These are phyloP conservation scores for Eubucco bourcierii DNA, from an alignment of 2,113 vertebrate genomes.

Conservation along the genomic window DNA sequence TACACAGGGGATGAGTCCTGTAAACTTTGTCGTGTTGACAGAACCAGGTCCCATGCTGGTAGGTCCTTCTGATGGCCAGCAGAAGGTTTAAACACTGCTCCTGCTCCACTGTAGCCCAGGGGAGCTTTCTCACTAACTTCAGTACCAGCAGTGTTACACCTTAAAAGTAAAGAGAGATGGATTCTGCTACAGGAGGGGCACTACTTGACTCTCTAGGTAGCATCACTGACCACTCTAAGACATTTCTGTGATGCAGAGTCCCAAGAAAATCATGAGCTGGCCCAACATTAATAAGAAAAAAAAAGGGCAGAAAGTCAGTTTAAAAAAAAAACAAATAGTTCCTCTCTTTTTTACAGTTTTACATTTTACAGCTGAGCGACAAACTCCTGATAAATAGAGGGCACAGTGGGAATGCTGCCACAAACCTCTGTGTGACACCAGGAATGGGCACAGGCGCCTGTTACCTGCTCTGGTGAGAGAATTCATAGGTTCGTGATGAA, in stretches of 20 bases:
- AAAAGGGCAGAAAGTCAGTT: background rate
- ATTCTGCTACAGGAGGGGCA: background rate
- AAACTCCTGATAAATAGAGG: slow-evolving; percentile 29
- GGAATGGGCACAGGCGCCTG: background rate
- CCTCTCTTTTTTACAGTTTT: slow-evolving; percentile 13
- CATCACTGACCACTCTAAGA: background rate
- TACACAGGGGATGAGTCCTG: slow-evolving; percentile 31
- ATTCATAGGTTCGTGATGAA: slow-evolving; percentile 8
- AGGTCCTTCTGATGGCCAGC: slow-evolving; percentile 27
- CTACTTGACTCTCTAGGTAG: background rate
- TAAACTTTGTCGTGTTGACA: slow-evolving; percentile 54
- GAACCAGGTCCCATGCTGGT: slow-evolving; percentile 45
- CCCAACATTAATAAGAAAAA: slow-evolving; percentile 1
- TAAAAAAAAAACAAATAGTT: background rate
- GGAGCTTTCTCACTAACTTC: background rate
- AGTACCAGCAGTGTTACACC: background rate
- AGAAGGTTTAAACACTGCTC: background rate
- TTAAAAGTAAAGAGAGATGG: background rate
- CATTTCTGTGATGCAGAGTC: background rate
- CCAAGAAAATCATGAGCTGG: background rate
- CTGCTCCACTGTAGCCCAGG: background rate
- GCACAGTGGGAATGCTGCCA: background rate
- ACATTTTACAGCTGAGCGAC: slow-evolving; percentile 20
- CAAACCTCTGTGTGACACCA: background rate
- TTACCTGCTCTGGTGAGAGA: slow-evolving; percentile 57